Evolutionary conservation across 2,797 vertebrate genomes (phyloP).

Genomic region (Coregonus ussuriensis): DNA sequence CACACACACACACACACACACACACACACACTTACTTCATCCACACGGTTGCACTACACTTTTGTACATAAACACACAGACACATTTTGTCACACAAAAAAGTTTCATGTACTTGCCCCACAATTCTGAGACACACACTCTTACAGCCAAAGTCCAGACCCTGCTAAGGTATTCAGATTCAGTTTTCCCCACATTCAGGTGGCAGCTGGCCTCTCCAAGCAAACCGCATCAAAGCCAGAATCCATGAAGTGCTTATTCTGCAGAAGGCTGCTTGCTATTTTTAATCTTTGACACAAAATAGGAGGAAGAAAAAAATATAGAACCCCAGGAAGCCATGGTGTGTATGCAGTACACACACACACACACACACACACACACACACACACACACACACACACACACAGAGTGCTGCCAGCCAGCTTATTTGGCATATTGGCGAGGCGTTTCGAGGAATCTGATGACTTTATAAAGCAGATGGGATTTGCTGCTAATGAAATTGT

Average conservation of each 20-base stretch:
- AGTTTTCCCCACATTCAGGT: conserved; percentile 59
- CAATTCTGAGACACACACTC: conserved; percentile 3
- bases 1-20: neutral
- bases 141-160: conserved; percentile 46
- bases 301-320: conserved; percentile 39
- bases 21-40: neutral
- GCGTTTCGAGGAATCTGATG: conserved; percentile 45
- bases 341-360: conserved; percentile 14
- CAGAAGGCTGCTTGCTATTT: conserved; percentile 76
- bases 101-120: neutral
- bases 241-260: conserved; percentile 75
- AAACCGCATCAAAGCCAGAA: conserved; percentile 72
- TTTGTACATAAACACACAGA: neutral
- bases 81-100: too few species aligned
- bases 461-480: conserved; percentile 69
- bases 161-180: conserved; percentile 40
- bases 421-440: conserved; percentile 63
- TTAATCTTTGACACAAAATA: conserved; percentile 72
- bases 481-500: conserved; percentile 56
- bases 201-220: conserved; percentile 75
- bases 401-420: conserved; percentile 64
- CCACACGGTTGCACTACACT: neutral
- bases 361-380: conserved; percentile 11
- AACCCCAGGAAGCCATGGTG: conserved; percentile 37
- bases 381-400: neutral